Base-by-base conservation (phyloP, 2,113 vertebrate genomes). In the Naja naja region DNA sequence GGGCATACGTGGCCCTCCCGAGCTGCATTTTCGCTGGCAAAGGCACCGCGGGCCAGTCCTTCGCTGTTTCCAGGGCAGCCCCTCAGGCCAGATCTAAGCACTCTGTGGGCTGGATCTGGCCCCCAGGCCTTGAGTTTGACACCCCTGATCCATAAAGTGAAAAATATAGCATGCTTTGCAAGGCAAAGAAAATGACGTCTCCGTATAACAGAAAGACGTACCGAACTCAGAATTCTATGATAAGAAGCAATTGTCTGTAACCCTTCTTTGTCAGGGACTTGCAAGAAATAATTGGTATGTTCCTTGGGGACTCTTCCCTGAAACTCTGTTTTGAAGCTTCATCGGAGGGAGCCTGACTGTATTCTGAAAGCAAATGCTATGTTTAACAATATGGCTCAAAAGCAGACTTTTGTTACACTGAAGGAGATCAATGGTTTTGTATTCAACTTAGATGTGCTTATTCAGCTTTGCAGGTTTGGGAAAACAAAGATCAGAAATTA, bases 391-490 rank as follows among this genome's bases (percentile, higher is more conserved):
- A 85, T 52, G 56, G 56, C 69, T 85, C 18, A 92, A 89, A 53
- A 92, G 43, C 53, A 89, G 23, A 45, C 5, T 56, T 93, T 85
- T 6, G 11, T 85, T 90, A 86, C 27, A 90, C 34, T 39, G 7
- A 87, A 88, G 39, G 18, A 55, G 18, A 89, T 60, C 27, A 90
- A 90, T 23, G 91, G 92, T 93, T 94, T 96, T n/a, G 22, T 81
- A 11, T 88, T 91, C 25, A 89, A 18, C 45, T 10, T 92, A 89
- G 20, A 94, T 94, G 93, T 53, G 91, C 0, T 1, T 94, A 94
- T 96, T 95, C 94, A 90, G 91, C 85, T 55, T 58, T 74, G 93
- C 86, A 92, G 93, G 64, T 90, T 94, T 93, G 88, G 88, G 95
- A 91, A 92, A 91, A 91, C 39, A 91, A 93, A 88, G 94, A 89